A percentile compares a stretch with the other conserved stretches of the same genome.
Evolutionary conservation across 2,888 invertebrate species (phyloP).

Genomic region (Macrophya annulata): DNA sequence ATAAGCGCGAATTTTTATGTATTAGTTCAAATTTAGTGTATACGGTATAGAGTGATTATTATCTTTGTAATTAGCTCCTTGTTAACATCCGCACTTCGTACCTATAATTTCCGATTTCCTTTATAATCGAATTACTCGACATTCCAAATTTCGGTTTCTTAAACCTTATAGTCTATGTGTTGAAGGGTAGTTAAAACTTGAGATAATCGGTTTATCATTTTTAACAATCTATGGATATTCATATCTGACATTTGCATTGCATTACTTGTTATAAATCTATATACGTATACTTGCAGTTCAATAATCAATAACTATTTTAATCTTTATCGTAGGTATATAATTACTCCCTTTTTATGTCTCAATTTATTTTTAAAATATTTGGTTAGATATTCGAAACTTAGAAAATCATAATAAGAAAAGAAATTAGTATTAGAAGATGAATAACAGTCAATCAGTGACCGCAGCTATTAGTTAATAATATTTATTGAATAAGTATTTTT

Average conservation of each 20-base stretch:
- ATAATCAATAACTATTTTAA: too few species aligned
- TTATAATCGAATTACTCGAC: constrained; percentile 1
- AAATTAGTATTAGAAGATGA: too few species aligned
- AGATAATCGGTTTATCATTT: not conserved
- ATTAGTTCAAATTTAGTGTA: not conserved
- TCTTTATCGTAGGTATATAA: too few species aligned
- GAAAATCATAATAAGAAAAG: not conserved
- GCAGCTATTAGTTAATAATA: constrained; percentile 1
- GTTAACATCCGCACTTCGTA: not conserved
- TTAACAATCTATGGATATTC: too few species aligned
- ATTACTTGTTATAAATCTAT: too few species aligned
- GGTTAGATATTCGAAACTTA: not conserved
- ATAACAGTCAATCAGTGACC: not conserved
- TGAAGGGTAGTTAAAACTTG: not conserved
- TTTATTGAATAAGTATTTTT: not conserved
- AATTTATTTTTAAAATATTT: not conserved
- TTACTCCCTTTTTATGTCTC: not conserved
- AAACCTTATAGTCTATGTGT: not conserved
- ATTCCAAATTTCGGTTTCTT: not conserved
- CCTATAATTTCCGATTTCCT: not conserved
- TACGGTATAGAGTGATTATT: not conserved
- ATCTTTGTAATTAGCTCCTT: not conserved
- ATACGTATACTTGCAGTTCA: too few species aligned
- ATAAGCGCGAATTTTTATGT: not conserved
- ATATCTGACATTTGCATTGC: too few species aligned